Percentiles rank a stretch among this genome's conserved stretches.
Conservation (phyloP, 2,113 vertebrate genomes). For the Excalfactoria chinensis region DNA sequence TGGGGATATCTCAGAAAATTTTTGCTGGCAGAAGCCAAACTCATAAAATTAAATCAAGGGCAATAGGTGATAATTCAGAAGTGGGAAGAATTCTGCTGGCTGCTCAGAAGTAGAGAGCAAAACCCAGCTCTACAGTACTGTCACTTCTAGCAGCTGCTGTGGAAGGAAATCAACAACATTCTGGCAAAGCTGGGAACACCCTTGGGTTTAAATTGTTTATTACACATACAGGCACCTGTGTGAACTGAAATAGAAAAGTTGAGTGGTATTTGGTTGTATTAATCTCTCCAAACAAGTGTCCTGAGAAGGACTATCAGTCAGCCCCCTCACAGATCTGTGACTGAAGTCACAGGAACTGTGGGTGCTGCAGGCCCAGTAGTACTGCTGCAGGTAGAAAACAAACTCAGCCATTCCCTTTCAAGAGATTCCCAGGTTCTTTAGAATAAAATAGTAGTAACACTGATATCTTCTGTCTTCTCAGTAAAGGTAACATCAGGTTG, state of each 20-base stretch:
- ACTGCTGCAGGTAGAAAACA: not conserved
- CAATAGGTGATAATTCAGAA: not conserved
- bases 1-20: not conserved
- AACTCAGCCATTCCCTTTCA: not conserved
- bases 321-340: not conserved
- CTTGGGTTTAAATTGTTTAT: not conserved
- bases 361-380: not conserved
- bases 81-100: not conserved
- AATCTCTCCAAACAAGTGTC: not conserved
- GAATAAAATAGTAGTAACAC: not conserved
- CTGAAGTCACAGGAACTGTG: not conserved
- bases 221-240: not conserved
- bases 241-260: not conserved
- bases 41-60: not conserved
- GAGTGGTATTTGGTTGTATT: not conserved
- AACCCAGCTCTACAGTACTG: fast-evolving
- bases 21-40: not conserved
- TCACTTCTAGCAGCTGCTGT: not conserved
- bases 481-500: not conserved
- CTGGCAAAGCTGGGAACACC: not conserved
- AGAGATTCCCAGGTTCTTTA: not conserved
- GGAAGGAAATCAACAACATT: not conserved
- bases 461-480: not conserved
- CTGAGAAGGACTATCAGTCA: not conserved
- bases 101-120: not conserved